Evolutionary conservation across 2,888 invertebrate genomes (phyloP), one percentile per base, ranked within the genome.

Genomic region (Leptopilina myrica): DNA sequence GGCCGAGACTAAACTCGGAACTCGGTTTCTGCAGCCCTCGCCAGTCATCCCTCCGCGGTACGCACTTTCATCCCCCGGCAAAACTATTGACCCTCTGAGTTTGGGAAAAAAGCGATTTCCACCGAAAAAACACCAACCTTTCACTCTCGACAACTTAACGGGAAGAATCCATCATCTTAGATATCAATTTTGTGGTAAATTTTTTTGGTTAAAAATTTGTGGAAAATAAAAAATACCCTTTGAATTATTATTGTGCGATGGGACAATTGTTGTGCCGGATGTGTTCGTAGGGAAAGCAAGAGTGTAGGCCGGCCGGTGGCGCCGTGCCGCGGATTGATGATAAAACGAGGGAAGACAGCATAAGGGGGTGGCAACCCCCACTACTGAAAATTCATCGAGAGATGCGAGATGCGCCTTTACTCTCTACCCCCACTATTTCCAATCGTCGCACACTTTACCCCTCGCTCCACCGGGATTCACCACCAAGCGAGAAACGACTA

Each of bases 1-100:
- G 91, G 89, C 90, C 91, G 88, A 91, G 91, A 91, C 91, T 91
- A 90, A 90, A 88, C 90, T 89, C 89, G 89, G 33, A 89, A 88
- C 89, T 88, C 89, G 87, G 86, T 87, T 88, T 88, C 89, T 88
- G 89, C 90, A 90, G 90, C 90, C 90, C 90, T 89, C 90, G 87
- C 81, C 88, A 89, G 91, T 90, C 91, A 91, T 91, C 91, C 91
- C 91, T 91, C 91, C 90, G 88, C 85, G 86, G 86, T 88, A 90
- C 91, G 91, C 91, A 91, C 90, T 91, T 90, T 90, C 86, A 85
- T 85, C 85, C 87, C 89, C 86, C 85, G 83, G 87, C 76, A 77
- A 87, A 90, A 89, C 77, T 86, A 89, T 88, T 90, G 89, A 83
- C 89, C 80, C 3, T 46, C n/a, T 5, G 4, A 49, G 12, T 49